Evolutionary conservation across 2,113 vertebrate genomes (phyloP).

Genomic region (Rhadina sibilatrix): DNA sequence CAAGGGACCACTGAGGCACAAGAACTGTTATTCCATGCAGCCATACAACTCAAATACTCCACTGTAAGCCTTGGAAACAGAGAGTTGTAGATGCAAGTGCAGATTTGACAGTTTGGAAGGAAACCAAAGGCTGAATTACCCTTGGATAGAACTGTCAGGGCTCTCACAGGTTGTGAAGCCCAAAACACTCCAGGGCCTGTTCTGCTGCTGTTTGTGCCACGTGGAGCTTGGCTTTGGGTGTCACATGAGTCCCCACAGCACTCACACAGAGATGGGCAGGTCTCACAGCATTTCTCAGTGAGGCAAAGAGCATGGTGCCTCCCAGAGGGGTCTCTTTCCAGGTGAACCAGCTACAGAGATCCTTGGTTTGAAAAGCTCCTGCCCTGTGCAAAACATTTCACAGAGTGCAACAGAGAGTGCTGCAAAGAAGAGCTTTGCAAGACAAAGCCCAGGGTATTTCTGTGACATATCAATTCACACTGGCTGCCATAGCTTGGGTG

Average conservation of each 20-base stretch:
- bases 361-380: background rate
- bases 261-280: background rate
- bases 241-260: background rate
- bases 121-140: background rate
- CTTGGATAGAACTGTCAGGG: background rate
- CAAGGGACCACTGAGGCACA: background rate
- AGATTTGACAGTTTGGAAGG: background rate
- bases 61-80: background rate
- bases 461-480: background rate
- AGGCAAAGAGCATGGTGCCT: background rate
- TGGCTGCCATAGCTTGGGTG: background rate
- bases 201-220: background rate
- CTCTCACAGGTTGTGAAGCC: background rate
- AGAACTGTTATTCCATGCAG: background rate
- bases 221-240: background rate
- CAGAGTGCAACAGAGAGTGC: rapidly evolving
- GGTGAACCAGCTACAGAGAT: background rate
- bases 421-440: background rate
- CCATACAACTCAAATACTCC: background rate
- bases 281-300: background rate
- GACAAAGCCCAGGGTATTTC: background rate
- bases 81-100: background rate
- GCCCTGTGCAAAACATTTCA: rapidly evolving
- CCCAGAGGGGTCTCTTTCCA: background rate
- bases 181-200: background rate